These are phyloP conservation scores for Scylla paramamosain DNA, from an alignment of 1,140 invertebrate species.

Conservation along the genomic window DNA sequence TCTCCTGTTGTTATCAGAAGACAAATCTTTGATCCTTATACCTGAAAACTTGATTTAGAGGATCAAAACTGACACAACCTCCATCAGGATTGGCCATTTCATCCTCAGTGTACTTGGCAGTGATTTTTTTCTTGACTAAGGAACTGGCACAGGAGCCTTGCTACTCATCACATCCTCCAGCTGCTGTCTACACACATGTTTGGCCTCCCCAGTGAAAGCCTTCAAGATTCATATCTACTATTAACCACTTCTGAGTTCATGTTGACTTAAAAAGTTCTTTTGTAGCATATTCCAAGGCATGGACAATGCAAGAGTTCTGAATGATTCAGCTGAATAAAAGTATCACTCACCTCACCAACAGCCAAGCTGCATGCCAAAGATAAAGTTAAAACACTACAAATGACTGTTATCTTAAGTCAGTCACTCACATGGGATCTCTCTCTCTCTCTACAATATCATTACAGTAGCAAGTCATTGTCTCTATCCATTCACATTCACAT, in stretches of 20 bases:
- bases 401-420: background rate
- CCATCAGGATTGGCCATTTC: slow-evolving; percentile 26
- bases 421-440: background rate
- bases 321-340: background rate
- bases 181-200: background rate
- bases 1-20: background rate
- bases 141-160: slow-evolving; percentile 63
- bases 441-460: background rate
- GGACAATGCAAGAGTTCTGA: too few relatives aligned
- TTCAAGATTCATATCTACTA: background rate
- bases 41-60: background rate
- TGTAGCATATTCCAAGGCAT: too few relatives aligned
- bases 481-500: background rate
- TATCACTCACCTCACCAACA: background rate
- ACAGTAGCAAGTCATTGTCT: background rate
- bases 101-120: slow-evolving; percentile 70
- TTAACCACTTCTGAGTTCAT: background rate
- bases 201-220: background rate
- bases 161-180: background rate
- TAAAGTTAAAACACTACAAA: background rate
- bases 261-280: too few relatives aligned
- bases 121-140: slow-evolving; percentile 73
- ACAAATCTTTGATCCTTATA: slow-evolving; percentile 1
- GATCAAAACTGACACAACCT: background rate
- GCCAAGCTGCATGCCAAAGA: background rate